Percentiles rank a stretch among this genome's conserved stretches.
phyloP scores from a whole-genome alignment of 2,888 invertebrate genomes.

The Selenia dentaria region DNA sequence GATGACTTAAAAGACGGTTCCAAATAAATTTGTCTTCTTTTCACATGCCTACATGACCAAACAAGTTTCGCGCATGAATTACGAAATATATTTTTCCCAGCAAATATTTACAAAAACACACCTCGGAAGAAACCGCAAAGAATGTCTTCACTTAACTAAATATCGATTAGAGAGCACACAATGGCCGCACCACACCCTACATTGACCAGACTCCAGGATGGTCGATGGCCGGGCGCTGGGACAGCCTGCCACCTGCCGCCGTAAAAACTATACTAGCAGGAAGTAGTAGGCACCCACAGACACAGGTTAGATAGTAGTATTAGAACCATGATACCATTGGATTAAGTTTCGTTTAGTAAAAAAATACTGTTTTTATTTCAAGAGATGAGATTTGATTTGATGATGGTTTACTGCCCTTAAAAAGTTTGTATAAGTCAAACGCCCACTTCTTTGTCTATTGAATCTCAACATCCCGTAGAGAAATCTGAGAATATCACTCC shows the following conservation, averaged over 20 bases:
- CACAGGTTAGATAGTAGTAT: constrained; percentile 5
- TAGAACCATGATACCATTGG: constrained; percentile 2
- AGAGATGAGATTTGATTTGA: no score
- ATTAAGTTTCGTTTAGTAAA: neutral
- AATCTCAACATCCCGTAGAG: neutral
- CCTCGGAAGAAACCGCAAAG: constrained; percentile 2
- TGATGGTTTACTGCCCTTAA: no score
- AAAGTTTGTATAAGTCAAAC: neutral
- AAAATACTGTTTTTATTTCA: no score
- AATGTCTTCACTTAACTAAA: constrained; percentile 18
- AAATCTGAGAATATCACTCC: neutral
- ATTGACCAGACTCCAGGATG: constrained; percentile 8
- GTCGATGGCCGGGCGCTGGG: neutral
- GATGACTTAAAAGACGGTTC: no score
- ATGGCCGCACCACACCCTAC: constrained; percentile 6
- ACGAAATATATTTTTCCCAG: constrained; percentile 14
- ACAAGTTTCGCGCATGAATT: neutral
- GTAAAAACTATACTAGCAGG: constrained; percentile 29
- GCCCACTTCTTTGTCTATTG: neutral
- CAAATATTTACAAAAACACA: constrained; percentile 19
- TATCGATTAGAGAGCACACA: constrained; percentile 20
- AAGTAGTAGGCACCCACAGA: constrained; percentile 14
- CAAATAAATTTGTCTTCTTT: no score
- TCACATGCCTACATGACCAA: no score
- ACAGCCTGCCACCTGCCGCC: constrained; percentile 36